Conservation (phyloP, 2,888 invertebrate species). For the Dicycla oo region DNA sequence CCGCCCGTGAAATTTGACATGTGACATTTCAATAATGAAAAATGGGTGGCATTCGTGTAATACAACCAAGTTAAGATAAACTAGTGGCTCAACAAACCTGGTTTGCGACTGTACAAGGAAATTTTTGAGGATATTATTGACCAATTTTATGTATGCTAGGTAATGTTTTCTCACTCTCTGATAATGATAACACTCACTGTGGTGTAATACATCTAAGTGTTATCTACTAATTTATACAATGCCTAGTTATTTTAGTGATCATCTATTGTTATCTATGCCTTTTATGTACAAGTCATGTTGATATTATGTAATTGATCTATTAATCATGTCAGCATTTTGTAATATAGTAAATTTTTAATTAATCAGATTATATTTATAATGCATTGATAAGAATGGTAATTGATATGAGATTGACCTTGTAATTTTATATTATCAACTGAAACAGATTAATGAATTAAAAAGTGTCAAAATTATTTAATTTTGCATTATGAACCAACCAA, state of each 20-base stretch:
- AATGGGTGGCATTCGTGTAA: too few species aligned
- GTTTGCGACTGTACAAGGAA: too few species aligned
- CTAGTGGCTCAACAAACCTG: too few species aligned
- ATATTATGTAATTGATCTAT: slow-evolving; percentile 30
- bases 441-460: not conserved
- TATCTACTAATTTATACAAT: slow-evolving; percentile 48
- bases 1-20: too few species aligned
- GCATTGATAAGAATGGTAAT: slow-evolving; percentile 26
- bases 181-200: slow-evolving; percentile 26
- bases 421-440: not conserved
- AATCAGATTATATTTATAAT: slow-evolving; percentile 9
- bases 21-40: too few species aligned
- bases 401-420: not conserved
- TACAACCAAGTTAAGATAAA: too few species aligned
- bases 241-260: slow-evolving; percentile 27
- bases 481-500: not conserved
- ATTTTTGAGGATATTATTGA: slow-evolving; percentile 8
- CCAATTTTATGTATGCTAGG: not conserved
- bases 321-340: slow-evolving; percentile 6
- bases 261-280: slow-evolving; percentile 13
- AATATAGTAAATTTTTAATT: slow-evolving; percentile 7
- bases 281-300: slow-evolving; percentile 8
- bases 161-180: slow-evolving; percentile 2
- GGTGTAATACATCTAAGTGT: slow-evolving; percentile 1
- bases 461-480: not conserved